Percentiles rank a stretch among this genome's conserved stretches.
Evolutionary conservation across 2,888 invertebrate genomes (phyloP).

Genomic region (Seladonia tumulorum): DNA sequence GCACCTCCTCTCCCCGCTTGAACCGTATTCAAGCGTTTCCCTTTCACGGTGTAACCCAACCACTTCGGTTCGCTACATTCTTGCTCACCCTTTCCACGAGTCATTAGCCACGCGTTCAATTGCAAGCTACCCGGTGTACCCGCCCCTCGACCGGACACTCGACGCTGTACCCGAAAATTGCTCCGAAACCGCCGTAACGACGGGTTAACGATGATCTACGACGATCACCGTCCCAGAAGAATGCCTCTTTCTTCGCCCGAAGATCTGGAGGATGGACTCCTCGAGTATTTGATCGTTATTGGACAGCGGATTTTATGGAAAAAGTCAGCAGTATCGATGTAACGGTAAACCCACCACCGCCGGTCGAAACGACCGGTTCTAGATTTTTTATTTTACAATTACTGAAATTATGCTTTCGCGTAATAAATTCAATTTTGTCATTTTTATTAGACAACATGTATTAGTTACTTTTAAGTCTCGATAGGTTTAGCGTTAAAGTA

Average conservation of each 20-base stretch:
- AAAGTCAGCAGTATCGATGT: too few relatives aligned
- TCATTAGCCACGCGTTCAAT: conserved; percentile 72
- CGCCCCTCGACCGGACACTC: conserved; percentile 12
- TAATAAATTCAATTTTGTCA: too few relatives aligned
- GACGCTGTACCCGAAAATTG: conserved; percentile 31
- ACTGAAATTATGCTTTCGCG: too few relatives aligned
- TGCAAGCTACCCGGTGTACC: conserved; percentile 34
- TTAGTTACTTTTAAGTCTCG: too few relatives aligned
- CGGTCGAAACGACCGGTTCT: too few relatives aligned
- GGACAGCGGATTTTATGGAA: too few relatives aligned
- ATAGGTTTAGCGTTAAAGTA: too few relatives aligned
- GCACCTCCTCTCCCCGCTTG: conserved; percentile 53
- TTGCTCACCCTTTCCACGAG: conserved; percentile 70
- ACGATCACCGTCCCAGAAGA: neutral
- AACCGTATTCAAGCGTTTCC: conserved; percentile 75
- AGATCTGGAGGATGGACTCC: too few relatives aligned
- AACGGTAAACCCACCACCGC: too few relatives aligned
- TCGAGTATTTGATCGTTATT: too few relatives aligned
- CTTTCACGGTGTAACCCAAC: conserved; percentile 68
- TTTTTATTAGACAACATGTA: too few relatives aligned
- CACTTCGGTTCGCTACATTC: conserved; percentile 68
- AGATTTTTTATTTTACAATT: too few relatives aligned
- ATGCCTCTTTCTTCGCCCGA: neutral
- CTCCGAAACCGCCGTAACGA: neutral
- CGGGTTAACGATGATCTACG: neutral